Conservation (phyloP, 2,888 invertebrate genomes). For the Mesorhabditis belari region DNA sequence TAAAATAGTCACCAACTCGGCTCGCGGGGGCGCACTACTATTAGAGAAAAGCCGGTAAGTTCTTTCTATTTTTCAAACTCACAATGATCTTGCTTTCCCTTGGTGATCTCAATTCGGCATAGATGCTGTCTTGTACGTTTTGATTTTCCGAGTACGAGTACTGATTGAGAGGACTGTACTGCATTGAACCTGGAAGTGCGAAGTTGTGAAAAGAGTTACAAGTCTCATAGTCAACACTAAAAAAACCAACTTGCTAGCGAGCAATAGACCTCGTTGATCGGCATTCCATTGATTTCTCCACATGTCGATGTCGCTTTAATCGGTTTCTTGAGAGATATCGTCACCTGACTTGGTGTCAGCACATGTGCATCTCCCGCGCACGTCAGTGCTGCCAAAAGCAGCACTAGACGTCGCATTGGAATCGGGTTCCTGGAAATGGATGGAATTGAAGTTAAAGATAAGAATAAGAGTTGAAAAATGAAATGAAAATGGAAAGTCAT, state of each 20-base stretch:
- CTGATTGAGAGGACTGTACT: slow-evolving; percentile 40
- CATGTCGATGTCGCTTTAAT: slow-evolving; percentile 86
- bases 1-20: no score
- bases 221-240: no score
- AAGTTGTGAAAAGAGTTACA: no score
- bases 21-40: no score
- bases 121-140: slow-evolving; percentile 6
- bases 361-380: slow-evolving; percentile 18
- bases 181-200: slow-evolving; percentile 40
- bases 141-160: slow-evolving; percentile 34
- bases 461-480: no score
- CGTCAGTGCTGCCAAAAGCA: background rate
- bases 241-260: slow-evolving; percentile 73
- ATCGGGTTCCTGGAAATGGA: no score
- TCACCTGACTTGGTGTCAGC: slow-evolving; percentile 31
- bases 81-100: slow-evolving; percentile 20
- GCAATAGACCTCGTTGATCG: slow-evolving; percentile 85
- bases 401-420: background rate
- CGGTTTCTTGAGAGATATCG: slow-evolving; percentile 34
- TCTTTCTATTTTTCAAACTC: no score
- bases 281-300: slow-evolving; percentile 71
- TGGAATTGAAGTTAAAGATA: no score
- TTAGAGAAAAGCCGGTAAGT: no score
- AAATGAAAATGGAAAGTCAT: no score
- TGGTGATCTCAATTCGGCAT: slow-evolving; percentile 19